These are phyloP conservation scores for Zeus faber DNA, from an alignment of 2,113 vertebrate genomes.

Conservation along the genomic window DNA sequence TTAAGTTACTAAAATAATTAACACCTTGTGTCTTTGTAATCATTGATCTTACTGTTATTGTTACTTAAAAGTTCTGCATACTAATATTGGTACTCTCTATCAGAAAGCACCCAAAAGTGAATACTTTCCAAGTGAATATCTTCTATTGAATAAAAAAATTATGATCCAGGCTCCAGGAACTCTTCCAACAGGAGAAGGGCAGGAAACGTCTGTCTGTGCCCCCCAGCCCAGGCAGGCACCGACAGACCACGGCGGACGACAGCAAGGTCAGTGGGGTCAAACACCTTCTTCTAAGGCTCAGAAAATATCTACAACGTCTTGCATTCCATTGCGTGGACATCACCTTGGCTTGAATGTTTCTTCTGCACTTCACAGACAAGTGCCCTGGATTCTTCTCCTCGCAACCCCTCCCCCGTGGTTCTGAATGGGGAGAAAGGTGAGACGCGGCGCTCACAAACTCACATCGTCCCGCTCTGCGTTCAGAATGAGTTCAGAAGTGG, in stretches of 20 bases:
- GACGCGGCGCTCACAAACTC: neutral
- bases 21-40: no score
- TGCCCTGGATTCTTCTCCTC: conserved; percentile 87
- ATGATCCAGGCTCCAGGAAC: conserved; percentile 95
- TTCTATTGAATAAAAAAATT: no score
- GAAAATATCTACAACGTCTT: neutral
- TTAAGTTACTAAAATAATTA: no score
- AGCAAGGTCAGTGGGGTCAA: conserved; percentile 81
- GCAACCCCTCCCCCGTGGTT: conserved; percentile 88
- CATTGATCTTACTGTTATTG: no score
- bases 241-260: conserved; percentile 84
- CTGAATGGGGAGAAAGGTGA: conserved; percentile 94
- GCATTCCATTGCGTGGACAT: neutral
- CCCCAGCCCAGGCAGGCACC: conserved; percentile 90
- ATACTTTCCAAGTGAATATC: no score
- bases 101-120: no score
- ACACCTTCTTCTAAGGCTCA: no score
- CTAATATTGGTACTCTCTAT: no score
- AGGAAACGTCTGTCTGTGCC: conserved; percentile 93
- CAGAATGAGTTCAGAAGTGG: neutral
- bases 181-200: conserved; percentile 97
- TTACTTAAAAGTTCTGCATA: no score
- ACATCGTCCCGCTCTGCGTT: neutral
- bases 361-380: conserved; percentile 71
- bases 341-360: neutral